Evolutionary conservation across 2,113 vertebrate species (phyloP), one percentile per base, ranked within the genome.

Genomic region (Melospiza melodia): DNA sequence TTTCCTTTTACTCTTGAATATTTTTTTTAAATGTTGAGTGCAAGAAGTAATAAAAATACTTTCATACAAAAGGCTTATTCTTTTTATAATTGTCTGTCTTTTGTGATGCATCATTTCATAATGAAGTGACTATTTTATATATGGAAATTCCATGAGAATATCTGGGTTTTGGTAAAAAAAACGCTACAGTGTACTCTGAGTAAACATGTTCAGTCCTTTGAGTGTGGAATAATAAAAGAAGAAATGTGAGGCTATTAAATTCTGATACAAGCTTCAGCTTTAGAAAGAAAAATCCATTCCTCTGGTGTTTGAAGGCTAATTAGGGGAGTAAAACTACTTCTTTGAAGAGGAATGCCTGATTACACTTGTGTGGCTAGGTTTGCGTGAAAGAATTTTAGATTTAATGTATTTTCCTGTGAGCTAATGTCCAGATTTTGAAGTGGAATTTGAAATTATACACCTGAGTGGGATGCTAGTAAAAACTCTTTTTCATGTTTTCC

Each of bases 381-480:
- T 93, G 20, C 23, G 12, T 79, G 54, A 71, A 76, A 82, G 20
- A 84, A 51, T 67, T 81, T 74, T 10, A 10, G 6, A 0, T 9
- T 84, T 52, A 87, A 5, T 57, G 15, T 82, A 31, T 89, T 95
- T 95, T 84, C 5, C 41, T 65, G 37, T 95, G 87, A 91, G 66
- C 69, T 89, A 84, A 92, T 87, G 66, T 81, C 84, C 95, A 87
- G 84, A 84, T 89, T 93, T 83, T 72, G 15, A 89, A 95, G 62
- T 48, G 89, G 54, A 93, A 95, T 93, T 93, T 92, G 89, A 92
- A 94, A 93, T 92, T 72, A 81, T 94, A 92, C 74, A 95, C 92
- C 91, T 94, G 74, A 94, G 57, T 55, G 66, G 44, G 67, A 87
- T 4, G 4, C 66, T 89, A 87, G 41, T 93, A 79, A 96, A 95